Conservation (phyloP, 2,888 invertebrate species). For the Pelosia muscerda region DNA sequence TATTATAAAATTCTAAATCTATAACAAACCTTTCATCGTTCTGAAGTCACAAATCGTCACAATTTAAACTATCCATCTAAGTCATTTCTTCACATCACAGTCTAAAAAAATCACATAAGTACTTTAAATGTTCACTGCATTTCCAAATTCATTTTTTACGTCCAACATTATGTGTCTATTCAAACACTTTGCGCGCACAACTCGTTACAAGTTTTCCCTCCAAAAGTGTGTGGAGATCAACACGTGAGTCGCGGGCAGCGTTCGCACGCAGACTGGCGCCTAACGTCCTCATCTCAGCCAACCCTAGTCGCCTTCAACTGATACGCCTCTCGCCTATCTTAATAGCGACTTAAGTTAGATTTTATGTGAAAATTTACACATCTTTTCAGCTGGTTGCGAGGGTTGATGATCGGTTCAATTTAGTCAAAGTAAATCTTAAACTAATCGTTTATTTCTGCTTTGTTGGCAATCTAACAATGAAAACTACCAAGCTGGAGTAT, state of each 20-base stretch:
- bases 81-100: conserved; percentile 45
- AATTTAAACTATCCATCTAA: conserved; percentile 46
- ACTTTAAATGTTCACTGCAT: conserved; percentile 55
- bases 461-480: not conserved
- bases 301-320: conserved; percentile 42
- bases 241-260: conserved; percentile 58
- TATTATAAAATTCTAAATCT: not conserved
- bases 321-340: conserved; percentile 48
- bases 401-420: not conserved
- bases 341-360: conserved; percentile 60
- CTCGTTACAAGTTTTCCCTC: conserved; percentile 77
- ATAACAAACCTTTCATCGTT: conserved; percentile 73
- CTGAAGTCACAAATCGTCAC: conserved; percentile 53
- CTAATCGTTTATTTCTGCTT: not conserved
- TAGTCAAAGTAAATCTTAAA: not conserved
- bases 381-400: not conserved
- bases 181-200: conserved; percentile 33
- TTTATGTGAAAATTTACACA: conserved; percentile 52
- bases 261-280: conserved; percentile 62
- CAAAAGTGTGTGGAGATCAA: conserved; percentile 46
- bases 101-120: conserved; percentile 50
- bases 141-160: conserved; percentile 45
- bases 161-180: conserved; percentile 27
- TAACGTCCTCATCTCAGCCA: conserved; percentile 26
- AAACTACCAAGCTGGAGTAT: not conserved